Base-by-base conservation (phyloP, 1,140 invertebrate species). In the Papilio dardanus region DNA sequence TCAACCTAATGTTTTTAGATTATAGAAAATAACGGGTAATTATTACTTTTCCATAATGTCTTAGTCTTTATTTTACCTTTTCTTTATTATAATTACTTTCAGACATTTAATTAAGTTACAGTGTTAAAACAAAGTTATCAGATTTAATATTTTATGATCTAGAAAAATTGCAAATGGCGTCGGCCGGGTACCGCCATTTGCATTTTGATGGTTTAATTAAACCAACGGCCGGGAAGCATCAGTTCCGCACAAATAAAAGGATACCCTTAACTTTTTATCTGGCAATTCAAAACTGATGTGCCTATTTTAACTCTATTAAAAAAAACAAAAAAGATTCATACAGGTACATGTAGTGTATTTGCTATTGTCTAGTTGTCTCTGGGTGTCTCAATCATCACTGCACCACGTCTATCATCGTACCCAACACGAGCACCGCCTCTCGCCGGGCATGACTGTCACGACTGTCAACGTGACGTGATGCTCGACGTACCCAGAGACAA, bases 91-190 rank as follows among this genome's bases (percentile, higher is more conserved):
- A 42, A n/a, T 19, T 19, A 46, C 42, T n/a, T 46, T 46, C n/a
- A 37, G 35, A 37, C 35, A 19, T 42, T 42, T 19, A 46, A 46
- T 46, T 0, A 46, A 19, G 3, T 46, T 46, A 46, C 8, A 37
- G 35, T 37, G 14, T 37, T 37, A 37, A 37, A 37, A 37, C 10
- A 7, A 46, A 46, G 42, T 46, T 46, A 19, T 46, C 42, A 19
- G 42, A 19, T 46, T 46, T 46, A 19, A 46, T 46, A 46, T 46
- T 46, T 46, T 54, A 54, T 54, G 50, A 54, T 54, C 50, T 54
- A 54, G 50, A 54, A 54, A 54, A 54, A 54, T 54, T 54, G 50
- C 50, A 54, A 54, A 54, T 54, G 50, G 50, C 50, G 50, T 54
- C 50, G 50, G 21, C 50, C 50, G 21, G 21, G 50, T 21, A 24